Percentiles rank a stretch among this genome's conserved stretches.
phyloP scores from a whole-genome alignment of 37 sponge, comb jelly and placozoan genomes.

The Beroe ovata region DNA sequence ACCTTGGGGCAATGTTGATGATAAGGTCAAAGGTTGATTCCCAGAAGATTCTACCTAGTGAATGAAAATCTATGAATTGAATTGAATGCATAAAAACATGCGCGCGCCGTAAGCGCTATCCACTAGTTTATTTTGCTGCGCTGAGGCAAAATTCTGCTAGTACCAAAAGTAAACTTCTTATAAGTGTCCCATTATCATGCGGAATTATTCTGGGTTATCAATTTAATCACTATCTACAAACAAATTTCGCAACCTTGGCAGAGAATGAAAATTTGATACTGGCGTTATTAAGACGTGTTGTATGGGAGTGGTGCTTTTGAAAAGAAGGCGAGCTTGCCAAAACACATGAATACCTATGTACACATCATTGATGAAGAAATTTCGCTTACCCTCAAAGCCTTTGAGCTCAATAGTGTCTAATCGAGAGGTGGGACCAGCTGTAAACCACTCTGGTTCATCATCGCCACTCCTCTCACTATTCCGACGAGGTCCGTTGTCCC shows the following conservation, averaged over 20 bases:
- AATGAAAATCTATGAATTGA: too few relatives aligned
- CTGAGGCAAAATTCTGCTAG: conserved; percentile 32
- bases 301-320: too few relatives aligned
- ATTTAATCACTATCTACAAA: too few relatives aligned
- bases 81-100: neutral
- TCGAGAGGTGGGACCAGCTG: conserved; percentile 61
- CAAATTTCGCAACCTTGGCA: too few relatives aligned
- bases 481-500: neutral
- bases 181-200: neutral
- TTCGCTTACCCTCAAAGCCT: conserved; percentile 57
- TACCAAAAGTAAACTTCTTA: neutral
- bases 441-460: conserved; percentile 64
- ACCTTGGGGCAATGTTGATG: too few relatives aligned
- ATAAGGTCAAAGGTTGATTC: too few relatives aligned
- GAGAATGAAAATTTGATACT: too few relatives aligned
- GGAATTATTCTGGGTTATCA: neutral
- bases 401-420: conserved; percentile 61
- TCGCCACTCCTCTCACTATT: conserved; percentile 61
- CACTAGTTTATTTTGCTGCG: neutral
- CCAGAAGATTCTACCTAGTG: too few relatives aligned
- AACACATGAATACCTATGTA: too few relatives aligned
- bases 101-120: neutral
- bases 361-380: neutral
- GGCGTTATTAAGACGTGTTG: too few relatives aligned
- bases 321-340: too few relatives aligned